phyloP scores from a whole-genome alignment of 2,888 invertebrate species.

The Caenorhabditis sinica region DNA sequence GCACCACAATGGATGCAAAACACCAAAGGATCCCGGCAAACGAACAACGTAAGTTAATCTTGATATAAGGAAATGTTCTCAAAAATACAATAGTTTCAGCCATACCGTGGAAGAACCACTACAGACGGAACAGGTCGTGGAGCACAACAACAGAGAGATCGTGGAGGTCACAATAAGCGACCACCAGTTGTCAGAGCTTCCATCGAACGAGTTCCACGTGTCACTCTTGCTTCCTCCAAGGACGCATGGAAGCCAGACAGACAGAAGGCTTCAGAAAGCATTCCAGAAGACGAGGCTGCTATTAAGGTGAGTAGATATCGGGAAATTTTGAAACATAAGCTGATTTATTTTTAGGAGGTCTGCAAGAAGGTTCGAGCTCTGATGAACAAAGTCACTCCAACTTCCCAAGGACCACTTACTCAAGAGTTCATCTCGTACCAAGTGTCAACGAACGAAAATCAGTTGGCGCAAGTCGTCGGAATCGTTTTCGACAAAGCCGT shows the following conservation, averaged over 20 bases:
- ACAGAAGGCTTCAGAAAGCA: conserved; percentile 36
- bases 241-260: conserved; percentile 78
- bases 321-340: background rate
- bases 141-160: conserved; percentile 47
- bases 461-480: conserved; percentile 67
- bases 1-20: conserved; percentile 63
- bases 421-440: conserved; percentile 72
- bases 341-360: conserved; percentile 50
- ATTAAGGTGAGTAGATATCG: conserved; percentile 37
- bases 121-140: conserved; percentile 64
- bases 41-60: conserved; percentile 28
- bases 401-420: conserved; percentile 71
- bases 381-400: conserved; percentile 81
- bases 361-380: conserved; percentile 76
- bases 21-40: conserved; percentile 34
- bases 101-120: conserved; percentile 61
- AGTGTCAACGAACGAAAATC: conserved; percentile 63
- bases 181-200: conserved; percentile 63
- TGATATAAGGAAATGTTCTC: background rate
- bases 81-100: conserved; percentile 22
- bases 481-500: conserved; percentile 79
- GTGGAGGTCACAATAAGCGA: conserved; percentile 46
- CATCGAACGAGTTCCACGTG: conserved; percentile 58
- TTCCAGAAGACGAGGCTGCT: conserved; percentile 60
- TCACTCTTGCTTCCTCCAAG: conserved; percentile 66